Conservation (phyloP, 2,888 invertebrate species). For the Drosophila anomelani region DNA sequence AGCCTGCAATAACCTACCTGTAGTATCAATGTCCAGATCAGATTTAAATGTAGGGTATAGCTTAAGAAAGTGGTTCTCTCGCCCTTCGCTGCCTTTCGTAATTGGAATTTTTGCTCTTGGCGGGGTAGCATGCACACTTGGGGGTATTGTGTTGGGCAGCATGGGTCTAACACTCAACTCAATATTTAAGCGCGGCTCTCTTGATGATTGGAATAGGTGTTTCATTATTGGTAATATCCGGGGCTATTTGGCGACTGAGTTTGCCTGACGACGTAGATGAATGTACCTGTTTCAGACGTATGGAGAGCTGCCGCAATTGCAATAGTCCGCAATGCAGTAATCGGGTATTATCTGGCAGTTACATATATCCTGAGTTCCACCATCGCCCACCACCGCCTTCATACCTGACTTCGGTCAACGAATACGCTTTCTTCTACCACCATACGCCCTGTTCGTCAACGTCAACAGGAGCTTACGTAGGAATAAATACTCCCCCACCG, state of each 20-base stretch:
- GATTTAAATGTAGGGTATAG: slow-evolving; percentile 45
- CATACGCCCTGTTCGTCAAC: slow-evolving; percentile 63
- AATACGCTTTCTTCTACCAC: slow-evolving; percentile 94
- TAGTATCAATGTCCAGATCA: slow-evolving; percentile 14
- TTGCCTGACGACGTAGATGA: slow-evolving; percentile 90
- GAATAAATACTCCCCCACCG: slow-evolving; percentile 91
- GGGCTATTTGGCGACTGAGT: slow-evolving; percentile 96
- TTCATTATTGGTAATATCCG: slow-evolving; percentile 96
- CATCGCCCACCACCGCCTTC: slow-evolving; percentile 97
- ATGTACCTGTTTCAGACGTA: slow-evolving; percentile 88
- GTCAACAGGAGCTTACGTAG: slow-evolving; percentile 81
- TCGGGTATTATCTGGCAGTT: slow-evolving; percentile 92
- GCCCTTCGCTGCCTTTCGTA: slow-evolving; percentile 83
- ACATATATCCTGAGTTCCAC: slow-evolving; percentile 97
- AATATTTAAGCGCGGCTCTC: slow-evolving; percentile 83
- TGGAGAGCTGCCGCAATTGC: slow-evolving; percentile 85
- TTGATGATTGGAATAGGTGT: slow-evolving; percentile 90
- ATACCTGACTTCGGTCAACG: slow-evolving; percentile 98
- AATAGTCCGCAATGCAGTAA: slow-evolving; percentile 89
- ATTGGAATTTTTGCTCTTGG: slow-evolving; percentile 84
- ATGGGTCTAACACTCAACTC: slow-evolving; percentile 84
- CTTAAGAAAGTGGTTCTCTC: slow-evolving; percentile 82
- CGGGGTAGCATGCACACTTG: slow-evolving; percentile 83
- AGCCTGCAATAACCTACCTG: slow-evolving; percentile 45
- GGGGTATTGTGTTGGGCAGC: slow-evolving; percentile 84